phyloP scores from a whole-genome alignment of 2,888 invertebrate genomes.

The Brenthis ino region DNA sequence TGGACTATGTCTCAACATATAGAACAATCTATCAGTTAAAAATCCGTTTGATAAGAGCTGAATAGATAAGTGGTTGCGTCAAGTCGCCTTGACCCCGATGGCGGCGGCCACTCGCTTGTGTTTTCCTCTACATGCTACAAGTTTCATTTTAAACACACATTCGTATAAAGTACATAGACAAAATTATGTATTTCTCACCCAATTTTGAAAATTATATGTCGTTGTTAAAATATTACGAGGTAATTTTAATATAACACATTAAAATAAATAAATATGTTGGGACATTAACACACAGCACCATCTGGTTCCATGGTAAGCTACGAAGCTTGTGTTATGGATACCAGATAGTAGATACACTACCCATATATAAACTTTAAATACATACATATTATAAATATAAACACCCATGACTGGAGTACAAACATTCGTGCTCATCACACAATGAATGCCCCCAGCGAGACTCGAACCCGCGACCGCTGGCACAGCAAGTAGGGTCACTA shows the following conservation, averaged over 20 bases:
- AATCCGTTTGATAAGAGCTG: constrained; percentile 54
- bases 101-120: constrained; percentile 44
- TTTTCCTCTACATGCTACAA: constrained; percentile 48
- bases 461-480: no score
- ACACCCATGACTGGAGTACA: no score
- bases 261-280: no score
- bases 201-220: background rate
- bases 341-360: no score
- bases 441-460: no score
- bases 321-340: no score
- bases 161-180: background rate
- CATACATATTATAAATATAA: no score
- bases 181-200: background rate
- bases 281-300: no score
- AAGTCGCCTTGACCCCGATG: constrained; percentile 74
- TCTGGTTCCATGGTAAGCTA: no score
- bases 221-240: background rate
- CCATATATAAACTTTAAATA: no score
- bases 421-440: no score
- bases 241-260: background rate
- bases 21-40: constrained; percentile 43
- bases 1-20: constrained; percentile 33
- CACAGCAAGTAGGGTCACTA: no score
- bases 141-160: constrained; percentile 31
- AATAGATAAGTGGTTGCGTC: constrained; percentile 66